Conservation (phyloP, 1,140 invertebrate genomes). For the Cyclina sinensis region DNA sequence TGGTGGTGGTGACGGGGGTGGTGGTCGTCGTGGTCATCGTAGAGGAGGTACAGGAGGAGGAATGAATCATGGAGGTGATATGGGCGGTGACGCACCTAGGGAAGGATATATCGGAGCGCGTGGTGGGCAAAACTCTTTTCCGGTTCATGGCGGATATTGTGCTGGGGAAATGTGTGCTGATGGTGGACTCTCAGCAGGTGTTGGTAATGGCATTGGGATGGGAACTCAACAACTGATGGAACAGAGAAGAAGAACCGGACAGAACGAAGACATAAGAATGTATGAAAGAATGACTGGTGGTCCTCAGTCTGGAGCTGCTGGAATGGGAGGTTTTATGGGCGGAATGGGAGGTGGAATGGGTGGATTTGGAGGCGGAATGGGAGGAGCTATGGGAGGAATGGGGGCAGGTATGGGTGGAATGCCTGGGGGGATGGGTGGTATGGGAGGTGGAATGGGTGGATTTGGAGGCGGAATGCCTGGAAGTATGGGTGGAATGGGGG, state of each 20-base stretch:
- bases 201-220: conserved; percentile 34
- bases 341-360: not conserved
- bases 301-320: not conserved
- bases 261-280: conserved; percentile 32
- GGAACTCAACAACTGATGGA: not conserved
- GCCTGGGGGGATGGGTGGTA: not conserved
- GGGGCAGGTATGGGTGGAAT: not conserved
- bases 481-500: not conserved
- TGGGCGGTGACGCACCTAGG: not conserved
- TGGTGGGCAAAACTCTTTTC: conserved; percentile 32
- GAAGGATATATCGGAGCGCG: conserved; percentile 24
- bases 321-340: not conserved
- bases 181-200: conserved; percentile 26
- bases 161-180: conserved; percentile 14
- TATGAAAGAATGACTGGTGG: conserved; percentile 36
- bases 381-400: too few relatives aligned
- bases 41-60: not conserved
- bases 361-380: not conserved
- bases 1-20: not conserved
- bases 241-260: not conserved
- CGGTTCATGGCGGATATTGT: conserved; percentile 33
- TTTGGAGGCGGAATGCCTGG: not conserved
- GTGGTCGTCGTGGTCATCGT: not conserved
- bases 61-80: not conserved
- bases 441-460: not conserved